Conservation (phyloP, 2,113 vertebrate genomes). For the Oenanthe oenanthe region DNA sequence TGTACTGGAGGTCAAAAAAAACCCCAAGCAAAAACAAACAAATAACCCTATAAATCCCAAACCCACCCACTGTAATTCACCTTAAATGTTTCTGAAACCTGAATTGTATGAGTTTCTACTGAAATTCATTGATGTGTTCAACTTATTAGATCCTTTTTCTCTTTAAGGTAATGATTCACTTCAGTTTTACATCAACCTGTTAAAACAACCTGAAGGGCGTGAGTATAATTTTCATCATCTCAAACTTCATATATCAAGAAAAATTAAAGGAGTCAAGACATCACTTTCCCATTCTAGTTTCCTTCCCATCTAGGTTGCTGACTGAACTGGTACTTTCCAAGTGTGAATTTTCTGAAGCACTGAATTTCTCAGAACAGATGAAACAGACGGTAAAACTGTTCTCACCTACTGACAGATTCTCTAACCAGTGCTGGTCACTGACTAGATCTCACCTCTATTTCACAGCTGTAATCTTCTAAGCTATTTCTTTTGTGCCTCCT, state of each 20-base stretch:
- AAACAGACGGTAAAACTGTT: neutral
- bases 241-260: neutral
- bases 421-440: neutral
- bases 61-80: neutral
- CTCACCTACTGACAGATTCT: neutral
- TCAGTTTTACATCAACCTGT: neutral
- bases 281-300: neutral
- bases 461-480: neutral
- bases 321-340: neutral
- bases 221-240: neutral
- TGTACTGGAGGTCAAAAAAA: neutral
- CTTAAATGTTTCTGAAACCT: neutral
- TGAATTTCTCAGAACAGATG: neutral
- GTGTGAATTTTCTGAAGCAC: neutral
- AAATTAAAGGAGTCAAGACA: neutral
- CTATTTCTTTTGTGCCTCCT: neutral
- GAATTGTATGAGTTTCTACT: neutral
- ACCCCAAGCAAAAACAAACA: neutral
- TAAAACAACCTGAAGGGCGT: neutral
- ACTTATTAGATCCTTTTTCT: neutral
- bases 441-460: neutral
- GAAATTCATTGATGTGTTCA: neutral
- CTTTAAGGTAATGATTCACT: neutral
- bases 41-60: accelerated
- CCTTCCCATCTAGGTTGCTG: neutral